phyloP scores from a whole-genome alignment of 2,888 invertebrate genomes.

The Catocala fraxini region DNA sequence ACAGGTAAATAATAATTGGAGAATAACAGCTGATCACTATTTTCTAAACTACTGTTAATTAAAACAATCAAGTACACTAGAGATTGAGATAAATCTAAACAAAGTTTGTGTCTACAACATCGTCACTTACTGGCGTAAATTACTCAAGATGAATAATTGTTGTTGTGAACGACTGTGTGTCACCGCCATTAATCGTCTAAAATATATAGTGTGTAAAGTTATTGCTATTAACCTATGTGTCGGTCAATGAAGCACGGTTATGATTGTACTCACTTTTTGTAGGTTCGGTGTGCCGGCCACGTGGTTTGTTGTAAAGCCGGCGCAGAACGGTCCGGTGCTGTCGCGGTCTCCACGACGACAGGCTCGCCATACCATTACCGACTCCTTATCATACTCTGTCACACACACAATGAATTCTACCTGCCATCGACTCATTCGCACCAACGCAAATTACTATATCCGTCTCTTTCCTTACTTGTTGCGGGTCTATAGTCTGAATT shows the following conservation, averaged over 20 bases:
- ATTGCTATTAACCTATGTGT: conserved; percentile 25
- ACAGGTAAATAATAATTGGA: too few species aligned
- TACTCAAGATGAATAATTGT: neutral
- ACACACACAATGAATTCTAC: conserved; percentile 49
- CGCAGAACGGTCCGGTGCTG: conserved; percentile 70
- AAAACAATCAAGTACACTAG: neutral
- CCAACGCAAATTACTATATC: conserved; percentile 34
- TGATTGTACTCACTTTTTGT: conserved; percentile 71
- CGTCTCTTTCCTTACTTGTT: conserved; percentile 48
- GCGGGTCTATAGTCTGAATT: conserved; percentile 42
- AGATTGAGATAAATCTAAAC: neutral
- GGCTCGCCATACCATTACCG: conserved; percentile 56
- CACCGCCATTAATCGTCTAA: neutral
- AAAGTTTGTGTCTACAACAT: neutral
- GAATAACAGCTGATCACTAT: too few species aligned
- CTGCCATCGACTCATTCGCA: conserved; percentile 48
- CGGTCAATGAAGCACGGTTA: conserved; percentile 40
- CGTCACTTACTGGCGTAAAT: neutral
- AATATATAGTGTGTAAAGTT: conserved; percentile 22
- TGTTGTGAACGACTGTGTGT: too few species aligned
- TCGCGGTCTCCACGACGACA: conserved; percentile 79
- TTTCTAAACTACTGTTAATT: too few species aligned
- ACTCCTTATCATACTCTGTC: conserved; percentile 60
- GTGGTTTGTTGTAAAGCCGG: conserved; percentile 66
- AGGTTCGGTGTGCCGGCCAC: conserved; percentile 75